Evolutionary conservation across 1,140 invertebrate genomes (phyloP).

Genomic region (Drosophila melanogaster): DNA sequence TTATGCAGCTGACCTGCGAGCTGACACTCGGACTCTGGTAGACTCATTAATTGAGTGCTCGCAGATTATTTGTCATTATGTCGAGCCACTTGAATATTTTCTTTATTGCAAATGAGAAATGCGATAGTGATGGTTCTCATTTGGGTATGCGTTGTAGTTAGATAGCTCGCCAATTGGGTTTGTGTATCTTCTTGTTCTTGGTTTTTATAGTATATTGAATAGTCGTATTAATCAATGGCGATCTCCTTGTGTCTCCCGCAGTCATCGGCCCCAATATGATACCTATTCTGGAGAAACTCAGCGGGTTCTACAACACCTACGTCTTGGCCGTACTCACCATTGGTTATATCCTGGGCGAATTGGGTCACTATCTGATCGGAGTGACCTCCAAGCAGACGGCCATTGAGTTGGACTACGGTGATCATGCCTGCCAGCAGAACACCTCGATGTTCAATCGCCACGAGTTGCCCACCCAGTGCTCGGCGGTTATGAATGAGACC

Average conservation of each 20-base stretch:
- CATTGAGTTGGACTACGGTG: conserved; percentile 93
- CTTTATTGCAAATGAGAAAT: conserved; percentile 15
- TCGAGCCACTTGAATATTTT: conserved; percentile 37
- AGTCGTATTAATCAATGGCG: no score
- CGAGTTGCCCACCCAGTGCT: conserved; percentile 88
- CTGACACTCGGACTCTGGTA: conserved; percentile 11
- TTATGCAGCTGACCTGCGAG: conserved; percentile 13
- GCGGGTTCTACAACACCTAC: conserved; percentile 90
- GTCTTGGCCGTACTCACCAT: conserved; percentile 91
- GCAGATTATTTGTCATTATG: conserved; percentile 61
- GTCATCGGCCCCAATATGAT: conserved; percentile 60
- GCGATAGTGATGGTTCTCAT: background rate
- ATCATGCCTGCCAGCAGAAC: conserved; percentile 93
- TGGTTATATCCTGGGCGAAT: conserved; percentile 92
- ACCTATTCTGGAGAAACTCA: conserved; percentile 86
- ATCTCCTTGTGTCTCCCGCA: conserved; percentile 3
- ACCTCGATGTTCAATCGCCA: conserved; percentile 86
- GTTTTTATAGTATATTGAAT: background rate
- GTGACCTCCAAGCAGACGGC: conserved; percentile 94
- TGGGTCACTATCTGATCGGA: conserved; percentile 95
- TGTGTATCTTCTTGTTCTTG: conserved; percentile 17
- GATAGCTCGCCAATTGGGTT: background rate
- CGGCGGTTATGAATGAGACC: conserved; percentile 74
- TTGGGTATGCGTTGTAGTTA: background rate
- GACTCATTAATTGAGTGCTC: conserved; percentile 40